Base-by-base conservation (phyloP, 2,797 vertebrate species). In the Cheirogaleus major region DNA sequence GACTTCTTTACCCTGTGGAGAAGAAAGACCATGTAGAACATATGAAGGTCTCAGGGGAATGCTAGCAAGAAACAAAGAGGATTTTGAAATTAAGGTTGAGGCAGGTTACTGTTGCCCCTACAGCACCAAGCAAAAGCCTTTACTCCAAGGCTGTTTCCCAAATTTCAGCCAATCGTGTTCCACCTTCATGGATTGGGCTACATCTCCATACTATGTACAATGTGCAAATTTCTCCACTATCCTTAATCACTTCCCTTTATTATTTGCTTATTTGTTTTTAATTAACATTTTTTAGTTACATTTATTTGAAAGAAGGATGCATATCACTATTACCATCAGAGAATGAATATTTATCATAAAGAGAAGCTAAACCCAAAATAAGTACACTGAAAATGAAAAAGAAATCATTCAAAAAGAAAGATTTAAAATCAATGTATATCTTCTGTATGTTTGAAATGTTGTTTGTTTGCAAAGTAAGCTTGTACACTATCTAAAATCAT, bases 231-330 rank as follows among this genome's bases (percentile, higher is more conserved):
- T 79, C 80, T 43, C 5, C 18, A 4, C 27, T 5, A 1, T 38
- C n/a, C 30, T 86, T 23, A 12, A 38, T 43, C 20, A 38, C 14
- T 2, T 30, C 41, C 6, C 10, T 61, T 13, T 92, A n/a, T 72
- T 32, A 23, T 45, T n/a, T 83, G 38, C 55, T 89, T 91, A 63
- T 83, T 88, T 63, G 35, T 63, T 96, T 90, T 80, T 88, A 73
- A 69, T 13, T 65, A 43, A 73, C 11, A 72, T 93, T 92, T 79
- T 92, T 81, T 35, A 93, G 81, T 55, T 83, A 48, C 38, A 90
- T 83, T 73, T 89, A 79, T 91, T 87, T 89, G 82, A 94, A 84
- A 70, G 67, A 35, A 76, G 85, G 69, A 63, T 90, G 18, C 30
- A 2, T 35, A 17, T 91, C 72, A 50, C 43, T 52, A 38, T n/a